phyloP scores from a whole-genome alignment of 1,140 invertebrate species.

The Pachypeltis micranthus region DNA sequence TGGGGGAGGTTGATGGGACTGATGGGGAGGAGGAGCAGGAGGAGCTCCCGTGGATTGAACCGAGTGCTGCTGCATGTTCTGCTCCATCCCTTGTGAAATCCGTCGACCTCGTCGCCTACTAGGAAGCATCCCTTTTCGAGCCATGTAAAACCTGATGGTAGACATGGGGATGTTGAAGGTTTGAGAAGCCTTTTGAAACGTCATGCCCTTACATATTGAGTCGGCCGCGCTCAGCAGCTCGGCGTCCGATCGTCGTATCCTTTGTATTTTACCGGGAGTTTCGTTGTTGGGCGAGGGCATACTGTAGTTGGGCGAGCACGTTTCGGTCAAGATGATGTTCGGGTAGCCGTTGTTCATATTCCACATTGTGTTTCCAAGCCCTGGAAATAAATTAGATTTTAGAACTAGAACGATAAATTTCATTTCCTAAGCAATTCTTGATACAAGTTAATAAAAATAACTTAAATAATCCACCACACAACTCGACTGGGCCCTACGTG shows the following conservation, averaged over 20 bases:
- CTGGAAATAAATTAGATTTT: background rate
- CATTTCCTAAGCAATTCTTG: too few relatives aligned
- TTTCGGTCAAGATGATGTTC: conserved; percentile 21
- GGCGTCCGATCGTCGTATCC: conserved; percentile 55
- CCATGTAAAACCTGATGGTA: conserved; percentile 75
- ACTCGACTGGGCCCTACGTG: too few relatives aligned
- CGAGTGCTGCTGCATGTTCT: conserved; percentile 29
- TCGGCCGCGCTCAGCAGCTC: conserved; percentile 63
- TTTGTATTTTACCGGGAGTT: conserved; percentile 26
- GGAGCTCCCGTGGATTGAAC: background rate
- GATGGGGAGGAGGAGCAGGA: conserved; percentile 17
- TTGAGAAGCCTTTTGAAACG: conserved; percentile 68
- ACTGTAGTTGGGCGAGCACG: conserved; percentile 17
- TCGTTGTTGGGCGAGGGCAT: conserved; percentile 20
- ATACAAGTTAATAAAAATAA: too few relatives aligned
- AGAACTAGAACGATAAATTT: too few relatives aligned
- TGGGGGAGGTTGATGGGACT: conserved; percentile 14
- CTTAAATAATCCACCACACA: too few relatives aligned
- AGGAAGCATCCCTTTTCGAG: conserved; percentile 63
- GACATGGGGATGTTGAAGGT: conserved; percentile 73
- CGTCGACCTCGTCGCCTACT: conserved; percentile 52
- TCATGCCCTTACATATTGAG: conserved; percentile 63
- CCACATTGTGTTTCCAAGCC: conserved; percentile 4
- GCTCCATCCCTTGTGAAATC: conserved; percentile 37
- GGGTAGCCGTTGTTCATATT: conserved; percentile 23